These are phyloP conservation scores for Thymelicus acteon DNA, from an alignment of 2,888 invertebrate genomes.

Conservation along the genomic window DNA sequence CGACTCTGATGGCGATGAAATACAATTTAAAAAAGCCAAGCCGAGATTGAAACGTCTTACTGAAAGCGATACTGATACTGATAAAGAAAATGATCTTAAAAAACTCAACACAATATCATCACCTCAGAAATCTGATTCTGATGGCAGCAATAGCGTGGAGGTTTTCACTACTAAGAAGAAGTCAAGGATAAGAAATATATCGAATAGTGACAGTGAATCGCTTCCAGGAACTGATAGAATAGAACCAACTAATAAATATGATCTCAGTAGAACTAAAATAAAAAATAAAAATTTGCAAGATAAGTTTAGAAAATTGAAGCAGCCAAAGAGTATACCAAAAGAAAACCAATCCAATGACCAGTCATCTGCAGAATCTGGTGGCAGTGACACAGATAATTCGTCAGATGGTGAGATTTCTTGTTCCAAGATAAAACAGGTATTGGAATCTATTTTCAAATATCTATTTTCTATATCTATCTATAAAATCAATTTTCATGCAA, in stretches of 20 bases:
- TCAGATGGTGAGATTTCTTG: constrained; percentile 39
- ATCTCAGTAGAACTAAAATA: constrained; percentile 61
- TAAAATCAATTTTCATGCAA: too few relatives aligned
- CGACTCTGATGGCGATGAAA: constrained; percentile 31
- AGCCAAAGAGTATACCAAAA: constrained; percentile 39
- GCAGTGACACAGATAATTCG: constrained; percentile 33
- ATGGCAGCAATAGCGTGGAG: not conserved
- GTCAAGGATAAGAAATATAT: constrained; percentile 34
- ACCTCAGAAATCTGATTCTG: not conserved
- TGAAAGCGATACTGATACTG: constrained; percentile 63
- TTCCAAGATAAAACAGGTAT: constrained; percentile 64
- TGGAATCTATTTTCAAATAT: too few relatives aligned
- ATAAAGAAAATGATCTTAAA: constrained; percentile 44
- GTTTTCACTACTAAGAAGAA: constrained; percentile 14
- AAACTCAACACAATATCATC: not conserved
- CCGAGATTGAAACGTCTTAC: constrained; percentile 54
- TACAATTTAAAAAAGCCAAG: constrained; percentile 46
- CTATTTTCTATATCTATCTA: too few relatives aligned
- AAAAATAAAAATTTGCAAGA: constrained; percentile 64
- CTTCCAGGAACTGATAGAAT: constrained; percentile 2
- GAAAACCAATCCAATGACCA: constrained; percentile 49
- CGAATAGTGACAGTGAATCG: constrained; percentile 36
- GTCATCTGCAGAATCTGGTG: constrained; percentile 43
- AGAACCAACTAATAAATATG: constrained; percentile 47
- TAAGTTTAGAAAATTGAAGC: constrained; percentile 65